Conservation (phyloP, 2,888 invertebrate species). For the Leptura quadrifasciata region DNA sequence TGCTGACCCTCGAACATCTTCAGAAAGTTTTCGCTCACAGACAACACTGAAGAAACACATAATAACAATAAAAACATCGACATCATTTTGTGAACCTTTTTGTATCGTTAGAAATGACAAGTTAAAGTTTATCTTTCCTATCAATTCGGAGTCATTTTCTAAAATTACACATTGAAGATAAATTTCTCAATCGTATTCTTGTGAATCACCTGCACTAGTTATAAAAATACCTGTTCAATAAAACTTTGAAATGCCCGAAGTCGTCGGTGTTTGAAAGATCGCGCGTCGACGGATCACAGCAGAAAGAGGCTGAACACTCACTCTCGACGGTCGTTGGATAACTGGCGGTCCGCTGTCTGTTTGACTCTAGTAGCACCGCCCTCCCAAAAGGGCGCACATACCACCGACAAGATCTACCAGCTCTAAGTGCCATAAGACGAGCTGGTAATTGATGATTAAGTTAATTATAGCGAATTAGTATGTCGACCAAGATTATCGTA, state of each 20-base stretch:
- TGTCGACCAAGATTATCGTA: constrained; percentile 66
- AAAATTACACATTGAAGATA: not conserved
- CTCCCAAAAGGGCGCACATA: constrained; percentile 69
- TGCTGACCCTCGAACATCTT: constrained; percentile 80
- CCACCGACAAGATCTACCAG: constrained; percentile 59
- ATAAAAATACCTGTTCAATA: constrained; percentile 25
- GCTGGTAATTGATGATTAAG: constrained; percentile 71
- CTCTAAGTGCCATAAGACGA: constrained; percentile 66
- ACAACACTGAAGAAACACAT: constrained; percentile 52
- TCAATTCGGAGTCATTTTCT: constrained; percentile 20
- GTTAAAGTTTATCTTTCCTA: not conserved
- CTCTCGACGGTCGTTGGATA: constrained; percentile 67
- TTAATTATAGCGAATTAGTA: constrained; percentile 71
- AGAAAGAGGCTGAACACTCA: constrained; percentile 57
- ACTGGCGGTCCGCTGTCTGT: constrained; percentile 73
- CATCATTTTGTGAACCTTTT: constrained; percentile 40
- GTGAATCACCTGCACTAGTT: not conserved
- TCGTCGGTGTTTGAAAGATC: constrained; percentile 34
- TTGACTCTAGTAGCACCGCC: constrained; percentile 66
- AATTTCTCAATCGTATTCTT: not conserved
- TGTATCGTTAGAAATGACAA: not conserved
- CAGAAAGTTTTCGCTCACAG: constrained; percentile 74
- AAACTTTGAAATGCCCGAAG: constrained; percentile 12
- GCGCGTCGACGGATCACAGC: constrained; percentile 27
- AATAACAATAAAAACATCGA: constrained; percentile 54